Evolutionary conservation across 2,797 vertebrate genomes (phyloP).

Genomic region (Phoeniculus purpureus): DNA sequence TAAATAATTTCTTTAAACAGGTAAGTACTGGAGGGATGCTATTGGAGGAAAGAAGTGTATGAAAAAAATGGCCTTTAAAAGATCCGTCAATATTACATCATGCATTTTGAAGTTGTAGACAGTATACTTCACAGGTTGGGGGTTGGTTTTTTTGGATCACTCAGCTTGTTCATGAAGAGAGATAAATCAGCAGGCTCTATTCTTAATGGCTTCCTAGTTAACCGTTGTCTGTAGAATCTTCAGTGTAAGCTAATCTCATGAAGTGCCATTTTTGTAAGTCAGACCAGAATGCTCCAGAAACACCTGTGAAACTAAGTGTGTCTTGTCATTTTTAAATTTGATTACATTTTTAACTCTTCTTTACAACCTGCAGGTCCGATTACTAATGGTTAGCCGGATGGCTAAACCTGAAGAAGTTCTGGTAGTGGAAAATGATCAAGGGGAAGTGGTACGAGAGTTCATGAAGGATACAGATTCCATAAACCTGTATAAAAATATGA

Average conservation of each 20-base stretch:
- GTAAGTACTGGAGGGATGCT: neutral
- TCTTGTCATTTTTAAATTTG: neutral
- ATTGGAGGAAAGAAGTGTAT: fast-evolving
- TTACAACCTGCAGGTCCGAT: conserved; percentile 82
- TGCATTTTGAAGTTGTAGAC: neutral
- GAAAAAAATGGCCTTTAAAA: neutral
- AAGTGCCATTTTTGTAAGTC: neutral
- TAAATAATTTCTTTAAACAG: neutral
- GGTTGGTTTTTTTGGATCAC: neutral
- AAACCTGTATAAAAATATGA: conserved; percentile 99
- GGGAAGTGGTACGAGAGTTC: conserved; percentile 97
- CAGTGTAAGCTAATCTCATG: neutral
- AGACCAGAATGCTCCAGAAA: neutral
- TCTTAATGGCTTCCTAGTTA: neutral
- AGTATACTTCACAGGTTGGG: fast-evolving
- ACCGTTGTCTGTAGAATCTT: fast-evolving
- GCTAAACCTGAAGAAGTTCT: conserved; percentile 98
- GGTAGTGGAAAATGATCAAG: conserved; percentile 99
- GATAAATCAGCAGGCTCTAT: neutral
- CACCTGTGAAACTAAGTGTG: neutral
- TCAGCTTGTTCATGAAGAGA: neutral
- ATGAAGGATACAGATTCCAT: conserved; percentile 99
- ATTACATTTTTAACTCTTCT: neutral
- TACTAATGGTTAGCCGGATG: conserved; percentile 99
- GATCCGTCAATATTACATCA: neutral